Evolutionary conservation across 2,113 vertebrate species (phyloP).

Genomic region (Calidris pugnax): DNA sequence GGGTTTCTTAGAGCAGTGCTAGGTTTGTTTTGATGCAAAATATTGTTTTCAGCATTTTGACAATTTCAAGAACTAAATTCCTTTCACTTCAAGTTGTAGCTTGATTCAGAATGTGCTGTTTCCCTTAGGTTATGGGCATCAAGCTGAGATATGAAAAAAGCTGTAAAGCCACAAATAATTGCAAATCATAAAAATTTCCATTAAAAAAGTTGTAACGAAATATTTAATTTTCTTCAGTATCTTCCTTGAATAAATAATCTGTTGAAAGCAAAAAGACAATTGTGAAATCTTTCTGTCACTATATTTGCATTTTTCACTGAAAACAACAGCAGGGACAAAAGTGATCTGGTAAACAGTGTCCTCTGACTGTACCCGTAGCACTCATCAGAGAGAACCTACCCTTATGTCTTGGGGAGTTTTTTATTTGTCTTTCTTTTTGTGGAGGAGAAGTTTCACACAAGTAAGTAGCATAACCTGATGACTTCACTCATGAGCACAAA

Average conservation of each 20-base stretch:
- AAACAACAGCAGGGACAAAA: neutral
- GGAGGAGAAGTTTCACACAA: neutral
- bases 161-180: neutral
- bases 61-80: neutral
- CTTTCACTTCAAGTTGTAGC: neutral
- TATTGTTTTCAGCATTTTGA: neutral
- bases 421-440: neutral
- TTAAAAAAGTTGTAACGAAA: neutral
- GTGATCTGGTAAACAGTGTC: neutral
- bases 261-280: neutral
- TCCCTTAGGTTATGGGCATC: neutral
- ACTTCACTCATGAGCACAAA: neutral
- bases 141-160: neutral
- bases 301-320: neutral
- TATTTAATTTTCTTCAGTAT: rapidly evolving
- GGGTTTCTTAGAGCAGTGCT: neutral
- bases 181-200: neutral
- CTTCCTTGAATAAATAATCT: neutral
- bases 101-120: neutral
- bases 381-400: neutral
- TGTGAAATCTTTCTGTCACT: neutral
- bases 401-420: neutral
- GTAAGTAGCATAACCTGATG: neutral
- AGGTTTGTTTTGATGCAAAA: neutral
- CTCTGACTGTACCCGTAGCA: neutral